Base-by-base conservation (phyloP, 1,140 invertebrate genomes). In the Lasioglossum albipes region DNA sequence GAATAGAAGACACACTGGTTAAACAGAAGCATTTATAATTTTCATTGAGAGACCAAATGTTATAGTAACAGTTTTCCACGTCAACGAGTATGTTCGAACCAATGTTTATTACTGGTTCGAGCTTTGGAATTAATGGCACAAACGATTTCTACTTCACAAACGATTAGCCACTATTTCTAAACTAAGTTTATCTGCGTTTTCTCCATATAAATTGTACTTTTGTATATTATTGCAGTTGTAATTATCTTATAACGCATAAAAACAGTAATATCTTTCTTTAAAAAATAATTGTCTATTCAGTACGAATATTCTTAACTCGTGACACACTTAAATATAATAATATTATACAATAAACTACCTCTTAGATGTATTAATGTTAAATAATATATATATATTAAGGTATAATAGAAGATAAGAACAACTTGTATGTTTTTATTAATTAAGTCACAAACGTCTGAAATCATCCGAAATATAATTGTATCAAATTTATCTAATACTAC, bases 91-190 rank as follows among this genome's bases (percentile, higher is more conserved):
- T 62, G 9, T 59, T 68, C 16, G 41, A 70, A 76, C 13, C 49
- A 52, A 57, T 67, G 10, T 76, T 59, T 45, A 36, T 69, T 62
- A 0, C 42, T 59, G 75, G 41, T 71, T 45, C 59, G 13, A 59
- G 27, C 42, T 52, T 75, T 75, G 72, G 61, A 75, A 77, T 77
- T 61, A 69, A 70, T 70, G 75, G 75, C 54, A 59, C 54, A 61
- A 70, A 7, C 22, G 22, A 61, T 41, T 42, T 31, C 27, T 27
- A 27, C 27, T 27, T 27, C 27, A 27, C 27, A 27, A 27, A 27
- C 27, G 27, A 27, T 27, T 27, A 61, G 12, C 22, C 27, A 61
- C 59, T 65, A 65, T 52, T 49, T 49, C n/a, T 13, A 49, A 68
- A 22, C 18, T 68, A n/a, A 36, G 31, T 16, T 54, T 54, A 20